Base-by-base conservation (phyloP, 1,140 invertebrate species). In the Hyphantria cunea region DNA sequence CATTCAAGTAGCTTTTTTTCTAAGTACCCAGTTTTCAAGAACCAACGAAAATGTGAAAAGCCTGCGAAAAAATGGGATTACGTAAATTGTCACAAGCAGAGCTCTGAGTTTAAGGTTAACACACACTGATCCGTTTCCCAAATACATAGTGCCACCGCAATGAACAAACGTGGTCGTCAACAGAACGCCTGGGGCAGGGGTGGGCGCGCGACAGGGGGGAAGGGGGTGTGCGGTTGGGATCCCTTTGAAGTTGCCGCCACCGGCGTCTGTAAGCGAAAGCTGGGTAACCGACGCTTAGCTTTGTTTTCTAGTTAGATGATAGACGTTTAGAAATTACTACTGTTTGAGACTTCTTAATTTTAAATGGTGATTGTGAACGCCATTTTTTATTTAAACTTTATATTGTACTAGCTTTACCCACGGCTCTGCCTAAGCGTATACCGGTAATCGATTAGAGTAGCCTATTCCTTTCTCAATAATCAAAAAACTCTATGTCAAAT, bases 281-380 rank as follows among this genome's bases (percentile, higher is more conserved):
- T 78, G 77, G 80, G 72, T 78, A 83, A 82, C 80, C 77, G 67
- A 80, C 78, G 80, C 69, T 81, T 80, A 82, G 82, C 80, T 86
- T 86, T 86, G 81, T 86, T 86, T 86, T 80, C 78, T 72, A 77
- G 73, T 83, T 83, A 82, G 82, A 83, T 74, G 68, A 72, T 83
- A 80, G 78, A 86, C 77, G 68, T 76, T 82, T 78, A 70, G 75
- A 67, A 76, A 80, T 78, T 75, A 73, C 70, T 34, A 70, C 70
- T 82, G 80, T 74, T 73, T 55, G 62, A 69, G 70, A 75, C 68
- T 64, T 72, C 65, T 64, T 64, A 73, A 64, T 65, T n/a, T 67
- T 75, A 6, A 32, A 33, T 42, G 15, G 15, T 56, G 54, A 56
- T 56, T 42, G 25, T 32, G 49, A 8, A 51, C 13, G 52, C 42